phyloP scores from a whole-genome alignment of 2,113 vertebrate species.

The Tympanuchus pallidicinctus region DNA sequence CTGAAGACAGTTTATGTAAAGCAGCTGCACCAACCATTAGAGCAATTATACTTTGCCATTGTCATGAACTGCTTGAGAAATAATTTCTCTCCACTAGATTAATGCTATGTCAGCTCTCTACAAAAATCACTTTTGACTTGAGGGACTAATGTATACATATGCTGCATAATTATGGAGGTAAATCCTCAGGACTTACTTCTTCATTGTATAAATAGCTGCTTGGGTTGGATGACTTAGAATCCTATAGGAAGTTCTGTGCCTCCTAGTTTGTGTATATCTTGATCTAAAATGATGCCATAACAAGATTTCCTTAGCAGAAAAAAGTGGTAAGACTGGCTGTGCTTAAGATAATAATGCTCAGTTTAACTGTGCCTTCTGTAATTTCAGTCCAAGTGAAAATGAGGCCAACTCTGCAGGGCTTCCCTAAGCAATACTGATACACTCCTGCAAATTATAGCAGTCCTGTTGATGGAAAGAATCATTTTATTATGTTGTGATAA shows the following conservation, averaged over 20 bases:
- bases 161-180: background rate
- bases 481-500: background rate
- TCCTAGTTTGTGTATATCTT: background rate
- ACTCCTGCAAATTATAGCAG: background rate
- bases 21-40: slow-evolving; percentile 13
- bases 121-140: slow-evolving; percentile 2
- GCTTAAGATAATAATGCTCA: background rate
- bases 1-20: background rate
- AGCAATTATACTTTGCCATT: slow-evolving; percentile 39
- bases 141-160: background rate
- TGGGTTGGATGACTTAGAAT: background rate
- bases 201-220: background rate
- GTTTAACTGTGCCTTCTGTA: background rate
- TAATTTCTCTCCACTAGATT: slow-evolving; percentile 7
- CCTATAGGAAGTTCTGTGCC: background rate
- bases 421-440: background rate
- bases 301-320: background rate
- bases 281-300: background rate
- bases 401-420: background rate
- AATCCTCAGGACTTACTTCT: background rate
- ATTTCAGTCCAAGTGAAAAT: background rate
- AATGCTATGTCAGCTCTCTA: slow-evolving; percentile 1
- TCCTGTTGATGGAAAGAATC: background rate
- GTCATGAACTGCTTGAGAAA: slow-evolving; percentile 16
- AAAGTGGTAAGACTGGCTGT: background rate